Evolutionary conservation across 2,888 invertebrate genomes (phyloP).

Genomic region (Cephus pulcher): DNA sequence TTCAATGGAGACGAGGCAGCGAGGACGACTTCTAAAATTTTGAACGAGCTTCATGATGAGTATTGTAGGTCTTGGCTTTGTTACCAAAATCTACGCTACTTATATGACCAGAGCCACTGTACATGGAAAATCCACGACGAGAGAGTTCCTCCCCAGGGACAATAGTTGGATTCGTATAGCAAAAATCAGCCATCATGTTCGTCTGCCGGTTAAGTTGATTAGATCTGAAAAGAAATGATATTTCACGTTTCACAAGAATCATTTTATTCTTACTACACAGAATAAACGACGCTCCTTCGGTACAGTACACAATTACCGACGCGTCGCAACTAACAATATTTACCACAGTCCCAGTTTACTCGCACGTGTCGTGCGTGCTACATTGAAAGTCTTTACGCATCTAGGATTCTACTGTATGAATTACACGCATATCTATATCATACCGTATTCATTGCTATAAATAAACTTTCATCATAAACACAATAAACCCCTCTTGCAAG

Average conservation of each 20-base stretch:
- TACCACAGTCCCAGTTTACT: background rate
- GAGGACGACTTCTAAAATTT: slow-evolving; percentile 41
- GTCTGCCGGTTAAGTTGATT: slow-evolving; percentile 54
- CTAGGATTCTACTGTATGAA: background rate
- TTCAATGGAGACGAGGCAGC: background rate
- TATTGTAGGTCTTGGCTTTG: slow-evolving; percentile 36
- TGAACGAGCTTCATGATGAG: slow-evolving; percentile 47
- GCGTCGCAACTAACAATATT: background rate
- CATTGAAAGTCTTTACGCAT: background rate
- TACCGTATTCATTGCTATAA: background rate
- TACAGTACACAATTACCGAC: slow-evolving; percentile 5
- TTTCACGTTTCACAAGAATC: background rate
- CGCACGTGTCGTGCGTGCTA: background rate
- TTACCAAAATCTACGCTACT: slow-evolving; percentile 38
- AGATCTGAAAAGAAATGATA: slow-evolving; percentile 36
- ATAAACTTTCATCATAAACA: background rate
- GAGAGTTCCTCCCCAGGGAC: slow-evolving; percentile 71
- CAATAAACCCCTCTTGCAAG: background rate
- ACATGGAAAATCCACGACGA: slow-evolving; percentile 72
- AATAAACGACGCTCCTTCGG: background rate
- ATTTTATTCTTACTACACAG: background rate
- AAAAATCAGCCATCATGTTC: slow-evolving; percentile 65
- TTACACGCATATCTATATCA: background rate
- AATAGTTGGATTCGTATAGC: slow-evolving; percentile 68
- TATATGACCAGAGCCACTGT: slow-evolving; percentile 66